phyloP scores from a whole-genome alignment of 92 coral and sea anemone species.

The Muricea muricata region DNA sequence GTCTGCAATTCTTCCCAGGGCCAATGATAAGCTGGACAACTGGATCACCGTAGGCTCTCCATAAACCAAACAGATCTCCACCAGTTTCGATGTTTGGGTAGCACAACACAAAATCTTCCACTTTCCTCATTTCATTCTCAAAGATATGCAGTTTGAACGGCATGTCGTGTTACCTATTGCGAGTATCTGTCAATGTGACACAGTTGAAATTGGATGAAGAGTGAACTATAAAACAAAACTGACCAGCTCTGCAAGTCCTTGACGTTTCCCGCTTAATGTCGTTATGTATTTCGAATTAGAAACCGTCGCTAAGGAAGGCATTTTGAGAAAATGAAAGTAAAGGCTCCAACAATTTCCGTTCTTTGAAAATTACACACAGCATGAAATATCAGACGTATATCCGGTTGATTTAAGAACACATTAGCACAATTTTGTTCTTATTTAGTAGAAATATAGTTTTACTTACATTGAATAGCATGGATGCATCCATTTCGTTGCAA shows the following conservation, averaged over 20 bases:
- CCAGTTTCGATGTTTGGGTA: slow-evolving; percentile 60
- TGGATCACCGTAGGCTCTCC: slow-evolving; percentile 69
- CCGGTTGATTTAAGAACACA: too few species aligned
- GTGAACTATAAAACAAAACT: not conserved
- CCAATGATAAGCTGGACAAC: slow-evolving; percentile 63
- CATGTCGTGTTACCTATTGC: not conserved
- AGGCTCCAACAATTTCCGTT: not conserved
- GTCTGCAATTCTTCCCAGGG: slow-evolving; percentile 67
- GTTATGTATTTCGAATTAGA: not conserved
- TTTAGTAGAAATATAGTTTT: not conserved
- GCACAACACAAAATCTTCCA: slow-evolving; percentile 39
- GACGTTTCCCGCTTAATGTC: slow-evolving; percentile 13
- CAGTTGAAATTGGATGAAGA: too few species aligned
- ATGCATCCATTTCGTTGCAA: not conserved
- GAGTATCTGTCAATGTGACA: too few species aligned
- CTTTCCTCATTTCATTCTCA: slow-evolving; percentile 60
- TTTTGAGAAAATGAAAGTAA: not conserved
- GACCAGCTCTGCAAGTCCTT: not conserved
- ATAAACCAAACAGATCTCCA: slow-evolving; percentile 80
- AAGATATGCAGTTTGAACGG: slow-evolving; percentile 45
- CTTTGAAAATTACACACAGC: not conserved
- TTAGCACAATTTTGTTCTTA: not conserved
- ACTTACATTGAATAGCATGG: not conserved
- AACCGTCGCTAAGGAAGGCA: not conserved
- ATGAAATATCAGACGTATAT: not conserved